Evolutionary conservation across 64 coral and sea anemone species (phyloP), one percentile per base, ranked within the genome.

Genomic region (Catalaphyllia jardinei): DNA sequence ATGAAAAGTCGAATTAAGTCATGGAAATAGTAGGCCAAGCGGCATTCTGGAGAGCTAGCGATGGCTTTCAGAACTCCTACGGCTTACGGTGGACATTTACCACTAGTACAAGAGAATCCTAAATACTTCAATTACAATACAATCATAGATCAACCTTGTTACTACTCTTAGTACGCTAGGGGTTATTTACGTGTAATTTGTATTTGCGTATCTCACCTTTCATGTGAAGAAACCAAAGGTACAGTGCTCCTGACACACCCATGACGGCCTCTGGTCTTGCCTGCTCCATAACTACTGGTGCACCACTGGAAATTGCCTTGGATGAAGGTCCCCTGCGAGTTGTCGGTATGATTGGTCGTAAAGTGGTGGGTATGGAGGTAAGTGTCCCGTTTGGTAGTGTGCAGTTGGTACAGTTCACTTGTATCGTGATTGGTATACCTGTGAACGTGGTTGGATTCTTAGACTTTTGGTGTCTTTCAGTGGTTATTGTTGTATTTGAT

Each of bases 211-310:
- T 27, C 62, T 24, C 46, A 85, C 81, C 81, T 85, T 85, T 85
- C 81, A 85, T 85, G 24, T 85, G 81, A 71, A 85, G 81, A 71
- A 85, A 71, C 81, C 81, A 85, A 50, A 85, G 22, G 35, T 85
- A 85, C 39, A 85, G 63, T 71, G 81, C 52, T 27, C 81, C 81
- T 19, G 81, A 62, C 35, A 85, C 62, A 12, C 81, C 81, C 63
- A 85, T 85, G 11, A 51, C 62, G 42, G 39, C 81, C 22, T 38
- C 31, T 51, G 63, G 39, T 28, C 63, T 71, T 85, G 65, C 31
- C 19, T 71, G 63, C n/a, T 13, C 62, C 81, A 85, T 85, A 20
- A 85, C 62, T 35, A 46, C 81, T 27, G 81, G 62, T 17, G 63
- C 13, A 35, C 10, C 62, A 71, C 33, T 85, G 35, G 62, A 69